Base-by-base conservation (phyloP, 2,113 vertebrate genomes). In the Myxocyprinus asiaticus region DNA sequence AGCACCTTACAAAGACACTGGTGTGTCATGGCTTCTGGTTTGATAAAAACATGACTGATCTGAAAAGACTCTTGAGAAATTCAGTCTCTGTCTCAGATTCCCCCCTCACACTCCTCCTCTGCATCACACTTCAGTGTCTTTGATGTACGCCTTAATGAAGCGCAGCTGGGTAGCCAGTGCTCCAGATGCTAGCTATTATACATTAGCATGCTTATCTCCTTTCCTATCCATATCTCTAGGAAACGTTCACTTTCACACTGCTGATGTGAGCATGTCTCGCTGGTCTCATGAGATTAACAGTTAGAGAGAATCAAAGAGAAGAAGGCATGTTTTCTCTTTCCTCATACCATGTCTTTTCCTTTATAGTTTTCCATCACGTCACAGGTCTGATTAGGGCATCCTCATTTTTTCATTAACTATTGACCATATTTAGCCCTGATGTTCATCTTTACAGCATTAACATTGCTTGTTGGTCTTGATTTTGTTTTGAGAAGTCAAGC, bases 351-450 rank as follows among this genome's bases (percentile, higher is more conserved):
- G 22, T 33, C 22, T 33, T 33, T 33, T 33, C 3, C 22, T 33
- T 33, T 33, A 33, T 33, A 33, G 22, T 33, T 33, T 33, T 33
- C 22, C 22, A 33, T 33, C 22, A 33, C 3, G 22, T 33, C 22
- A 11, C 7, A 80, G 50, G 33, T 48, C 65, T 75, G 77, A 66
- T 77, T 70, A 59, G 63, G 5, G 33, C 10, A 48, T 78, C 65
- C 61, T 7, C 62, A 65, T 51, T 82, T 68, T 17, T 76, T 59
- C 65, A 77, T 82, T 70, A 82, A 64, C 44, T 70, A 69, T 74
- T 78, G 65, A 80, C 77, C 71, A 65, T 5, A 62, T 77, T 76
- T 65, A 33, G 44, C 59, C 71, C 43, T 58, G 66, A 55, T 45
- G 72, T 42, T 64, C 48, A 78, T 73, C 47, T 68, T 56, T 12